phyloP scores from a whole-genome alignment of 2,797 vertebrate species.

The Pitangus sulphuratus region DNA sequence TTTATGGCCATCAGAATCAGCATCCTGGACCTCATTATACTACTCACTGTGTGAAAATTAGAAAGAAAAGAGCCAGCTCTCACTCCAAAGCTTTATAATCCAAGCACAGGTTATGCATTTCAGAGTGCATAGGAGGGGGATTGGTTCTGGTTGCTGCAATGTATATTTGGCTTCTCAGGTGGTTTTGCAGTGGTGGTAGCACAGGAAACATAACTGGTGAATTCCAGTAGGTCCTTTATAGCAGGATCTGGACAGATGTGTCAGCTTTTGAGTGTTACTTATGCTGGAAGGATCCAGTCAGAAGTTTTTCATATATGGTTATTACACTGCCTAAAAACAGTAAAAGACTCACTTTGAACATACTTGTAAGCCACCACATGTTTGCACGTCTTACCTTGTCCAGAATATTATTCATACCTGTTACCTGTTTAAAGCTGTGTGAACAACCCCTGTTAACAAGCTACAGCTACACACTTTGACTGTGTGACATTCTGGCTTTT shows the following conservation, averaged over 20 bases:
- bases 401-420: neutral
- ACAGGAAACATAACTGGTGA: neutral
- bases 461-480: neutral
- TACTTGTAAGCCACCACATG: neutral
- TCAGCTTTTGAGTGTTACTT: neutral
- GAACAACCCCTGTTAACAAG: neutral
- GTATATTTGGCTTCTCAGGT: neutral
- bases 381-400: neutral
- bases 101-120: neutral
- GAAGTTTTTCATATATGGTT: neutral
- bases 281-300: neutral
- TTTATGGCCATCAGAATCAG: rapidly evolving
- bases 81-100: neutral
- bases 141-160: neutral
- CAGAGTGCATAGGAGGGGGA: neutral
- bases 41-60: neutral
- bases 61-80: neutral
- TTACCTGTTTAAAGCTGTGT: neutral
- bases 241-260: neutral
- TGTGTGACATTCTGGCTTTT: neutral
- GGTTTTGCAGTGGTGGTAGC: neutral
- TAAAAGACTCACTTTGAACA: neutral
- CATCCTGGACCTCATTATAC: neutral
- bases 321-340: neutral
- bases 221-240: neutral